phyloP scores from a whole-genome alignment of 2,888 invertebrate genomes.

The Lacanobia wlatinum region DNA sequence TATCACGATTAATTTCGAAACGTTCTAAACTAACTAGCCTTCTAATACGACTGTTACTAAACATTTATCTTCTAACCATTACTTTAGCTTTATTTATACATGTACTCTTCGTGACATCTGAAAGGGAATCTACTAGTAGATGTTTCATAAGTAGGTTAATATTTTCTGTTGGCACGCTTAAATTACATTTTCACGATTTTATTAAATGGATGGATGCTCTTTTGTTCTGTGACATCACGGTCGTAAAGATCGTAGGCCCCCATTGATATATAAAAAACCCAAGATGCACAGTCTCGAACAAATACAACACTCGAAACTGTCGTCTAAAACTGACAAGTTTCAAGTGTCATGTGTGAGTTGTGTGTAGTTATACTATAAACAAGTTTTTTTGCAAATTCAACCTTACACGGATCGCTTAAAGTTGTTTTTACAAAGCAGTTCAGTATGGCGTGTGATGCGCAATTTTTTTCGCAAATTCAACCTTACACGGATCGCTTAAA shows the following conservation, averaged over 20 bases:
- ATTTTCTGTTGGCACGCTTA: constrained; percentile 10
- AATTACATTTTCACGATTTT: constrained; percentile 46
- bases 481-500: no score
- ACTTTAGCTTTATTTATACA: constrained; percentile 16
- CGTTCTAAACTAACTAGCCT: constrained; percentile 36
- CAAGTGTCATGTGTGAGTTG: no score
- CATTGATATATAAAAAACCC: no score
- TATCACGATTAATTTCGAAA: constrained; percentile 54
- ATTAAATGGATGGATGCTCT: constrained; percentile 22
- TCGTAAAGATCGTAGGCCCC: not conserved
- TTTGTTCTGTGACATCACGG: constrained; percentile 4
- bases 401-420: no score
- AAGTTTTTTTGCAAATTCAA: no score
- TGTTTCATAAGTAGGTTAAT: constrained; percentile 52
- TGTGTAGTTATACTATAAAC: no score
- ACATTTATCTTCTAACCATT: constrained; percentile 24
- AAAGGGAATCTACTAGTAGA: constrained; percentile 21
- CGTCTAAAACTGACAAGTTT: no score
- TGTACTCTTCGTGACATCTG: constrained; percentile 39
- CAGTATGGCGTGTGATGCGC: no score
- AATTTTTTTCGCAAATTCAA: no score
- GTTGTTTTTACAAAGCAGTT: no score
- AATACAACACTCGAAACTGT: no score
- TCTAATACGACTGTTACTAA: constrained; percentile 28
- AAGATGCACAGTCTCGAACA: no score